Conservation (phyloP, 1,140 invertebrate genomes). For the Pseudomyrmex pallidus region DNA sequence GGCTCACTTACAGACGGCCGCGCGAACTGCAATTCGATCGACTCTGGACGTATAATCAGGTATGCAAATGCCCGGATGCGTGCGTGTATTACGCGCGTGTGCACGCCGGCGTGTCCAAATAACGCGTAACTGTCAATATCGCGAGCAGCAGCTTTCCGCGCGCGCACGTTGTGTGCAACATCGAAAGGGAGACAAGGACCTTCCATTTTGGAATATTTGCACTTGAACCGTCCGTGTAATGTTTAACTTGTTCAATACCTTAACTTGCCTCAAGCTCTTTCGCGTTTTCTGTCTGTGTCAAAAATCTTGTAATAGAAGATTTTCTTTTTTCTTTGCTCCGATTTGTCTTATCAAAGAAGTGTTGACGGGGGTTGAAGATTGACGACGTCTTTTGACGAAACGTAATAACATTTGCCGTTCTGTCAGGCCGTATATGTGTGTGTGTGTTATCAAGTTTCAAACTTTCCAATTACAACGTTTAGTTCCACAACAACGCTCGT, state of each 20-base stretch:
- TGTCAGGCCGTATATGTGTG: not conserved
- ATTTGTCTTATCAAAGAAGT: not conserved
- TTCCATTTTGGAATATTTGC: not conserved
- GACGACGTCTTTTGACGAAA: not conserved
- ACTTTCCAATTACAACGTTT: constrained; percentile 55
- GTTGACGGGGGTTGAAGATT: not conserved
- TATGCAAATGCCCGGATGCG: constrained; percentile 69
- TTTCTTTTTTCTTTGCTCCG: not conserved
- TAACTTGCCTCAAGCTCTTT: not conserved
- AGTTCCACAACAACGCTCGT: constrained; percentile 54
- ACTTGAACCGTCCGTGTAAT: not conserved
- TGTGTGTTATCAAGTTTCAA: not conserved
- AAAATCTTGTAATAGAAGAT: too few relatives aligned
- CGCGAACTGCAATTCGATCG: constrained; percentile 66
- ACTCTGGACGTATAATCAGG: constrained; percentile 66
- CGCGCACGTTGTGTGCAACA: constrained; percentile 45
- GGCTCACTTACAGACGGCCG: constrained; percentile 50
- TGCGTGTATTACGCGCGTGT: constrained; percentile 50
- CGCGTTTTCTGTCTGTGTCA: not conserved
- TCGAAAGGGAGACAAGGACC: not conserved
- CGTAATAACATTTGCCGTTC: not conserved
- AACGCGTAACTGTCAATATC: constrained; percentile 73
- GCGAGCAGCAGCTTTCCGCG: constrained; percentile 65
- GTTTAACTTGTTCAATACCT: too few relatives aligned
- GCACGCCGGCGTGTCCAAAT: constrained; percentile 53